A percentile compares a stretch with the other conserved stretches of the same genome.
These are phyloP conservation scores for Melanotaenia parkinsoni DNA, from an alignment of 2,797 vertebrate species.

Conservation along the genomic window DNA sequence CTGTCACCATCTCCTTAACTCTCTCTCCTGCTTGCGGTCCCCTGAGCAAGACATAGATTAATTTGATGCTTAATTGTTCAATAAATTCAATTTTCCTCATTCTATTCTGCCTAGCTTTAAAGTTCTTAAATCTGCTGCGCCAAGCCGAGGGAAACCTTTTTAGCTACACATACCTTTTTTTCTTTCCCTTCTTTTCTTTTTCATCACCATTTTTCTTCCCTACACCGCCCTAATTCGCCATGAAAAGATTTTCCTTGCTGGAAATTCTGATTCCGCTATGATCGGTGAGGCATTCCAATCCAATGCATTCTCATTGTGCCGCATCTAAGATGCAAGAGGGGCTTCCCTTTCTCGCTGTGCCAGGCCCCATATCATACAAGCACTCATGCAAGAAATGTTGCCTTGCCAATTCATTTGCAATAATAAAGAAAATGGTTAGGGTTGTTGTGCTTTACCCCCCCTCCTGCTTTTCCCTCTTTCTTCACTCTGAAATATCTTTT, in stretches of 20 bases:
- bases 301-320: constrained; percentile 98
- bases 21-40: constrained; percentile 36
- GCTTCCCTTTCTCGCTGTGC: constrained; percentile 85
- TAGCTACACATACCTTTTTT: constrained; percentile 91
- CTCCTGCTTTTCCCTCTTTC: constrained; percentile 20
- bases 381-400: constrained; percentile 96
- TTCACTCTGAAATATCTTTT: constrained; percentile 66
- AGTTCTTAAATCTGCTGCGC: constrained; percentile 95
- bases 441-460: constrained; percentile 66
- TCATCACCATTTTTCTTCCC: constrained; percentile 93
- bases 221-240: constrained; percentile 92
- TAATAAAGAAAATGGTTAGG: constrained; percentile 78
- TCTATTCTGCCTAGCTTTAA: constrained; percentile 95
- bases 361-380: constrained; percentile 90
- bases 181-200: constrained; percentile 84
- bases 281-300: constrained; percentile 99
- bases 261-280: constrained; percentile 99
- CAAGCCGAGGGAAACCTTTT: constrained; percentile 88
- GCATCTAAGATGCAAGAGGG: constrained; percentile 87
- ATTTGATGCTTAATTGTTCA: constrained; percentile 99
- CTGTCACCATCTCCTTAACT: constrained; percentile 44
- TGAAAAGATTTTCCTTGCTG: constrained; percentile 99
- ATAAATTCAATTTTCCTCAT: constrained; percentile 99
- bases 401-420: constrained; percentile 87
- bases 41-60: constrained; percentile 91